Evolutionary conservation across 2,113 vertebrate species (phyloP), one percentile per base, ranked within the genome.

Genomic region (Erythrocebus patas): DNA sequence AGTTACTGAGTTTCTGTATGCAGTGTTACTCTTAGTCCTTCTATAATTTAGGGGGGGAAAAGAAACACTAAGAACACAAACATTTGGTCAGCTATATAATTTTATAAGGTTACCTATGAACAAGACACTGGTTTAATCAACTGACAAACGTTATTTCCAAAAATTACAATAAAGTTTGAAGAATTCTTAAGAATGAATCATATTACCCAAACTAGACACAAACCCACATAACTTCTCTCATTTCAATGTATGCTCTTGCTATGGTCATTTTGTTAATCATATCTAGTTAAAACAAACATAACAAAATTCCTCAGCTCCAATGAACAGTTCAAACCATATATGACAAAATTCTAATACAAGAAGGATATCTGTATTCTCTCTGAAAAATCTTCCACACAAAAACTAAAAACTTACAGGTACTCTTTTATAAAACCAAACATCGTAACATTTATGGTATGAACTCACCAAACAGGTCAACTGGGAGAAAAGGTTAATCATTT

Each of bases 81-180:
- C 61, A 80, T 78, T 82, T 95, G 45, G 3, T 38, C 73, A 68
- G 57, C 9, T 59, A 32, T 45, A 25, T 68, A 78, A 59, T 64
- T 75, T 59, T 59, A 86, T 27, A 89, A 85, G 81, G 25, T 35
- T 72, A 55, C 32, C 70, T 48, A 78, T 25, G 32, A 91, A 75
- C 16, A 82, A 91, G 27, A 92, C 6, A 89, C 16, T 45, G 16
- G 18, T 22, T 93, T 89, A 75, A 59, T 70, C 75, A 90, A 91
- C 48, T n/a, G 76, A 14, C 16, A 89, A 88, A 70, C 3, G 30
- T 79, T 84, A 97, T 75, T 89, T 93, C 52, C 18, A 66, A 82
- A 96, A 89, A 52, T 75, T 61, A 61, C 25, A 93, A 82, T 68
- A 70, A 72, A 95, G 13, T 61, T 55, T 57, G 5, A 95, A 96